These are phyloP conservation scores for Podarcis siculus DNA, from an alignment of 2,797 vertebrate genomes.

Conservation along the genomic window DNA sequence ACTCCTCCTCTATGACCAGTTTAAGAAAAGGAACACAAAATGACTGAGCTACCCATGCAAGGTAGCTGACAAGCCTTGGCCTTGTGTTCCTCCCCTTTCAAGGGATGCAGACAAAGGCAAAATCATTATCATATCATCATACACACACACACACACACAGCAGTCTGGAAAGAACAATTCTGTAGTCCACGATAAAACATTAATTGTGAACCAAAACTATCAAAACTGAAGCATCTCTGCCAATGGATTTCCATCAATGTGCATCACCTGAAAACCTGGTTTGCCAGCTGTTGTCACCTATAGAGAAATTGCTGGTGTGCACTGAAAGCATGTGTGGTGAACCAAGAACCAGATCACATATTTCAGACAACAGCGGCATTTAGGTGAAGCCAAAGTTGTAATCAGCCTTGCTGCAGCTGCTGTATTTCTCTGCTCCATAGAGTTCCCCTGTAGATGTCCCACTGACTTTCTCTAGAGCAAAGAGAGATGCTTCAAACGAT, in stretches of 20 bases:
- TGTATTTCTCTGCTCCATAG: constrained; percentile 29
- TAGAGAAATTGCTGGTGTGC: neutral
- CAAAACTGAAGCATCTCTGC: neutral
- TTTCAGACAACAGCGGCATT: constrained; percentile 19
- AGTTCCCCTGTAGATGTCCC: constrained; percentile 12
- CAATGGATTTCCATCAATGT: neutral
- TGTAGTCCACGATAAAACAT: neutral
- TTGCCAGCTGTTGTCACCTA: neutral
- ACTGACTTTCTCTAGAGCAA: neutral
- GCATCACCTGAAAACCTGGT: neutral
- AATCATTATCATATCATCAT: neutral
- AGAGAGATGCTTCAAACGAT: constrained; percentile 5
- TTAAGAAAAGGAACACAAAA: too few species aligned
- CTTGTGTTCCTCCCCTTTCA: neutral
- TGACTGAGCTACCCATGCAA: neutral
- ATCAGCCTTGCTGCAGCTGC: constrained; percentile 17
- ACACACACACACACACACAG: neutral
- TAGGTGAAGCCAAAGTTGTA: constrained; percentile 26
- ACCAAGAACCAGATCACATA: constrained; percentile 42
- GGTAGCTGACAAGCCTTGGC: neutral
- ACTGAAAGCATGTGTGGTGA: constrained; percentile 8
- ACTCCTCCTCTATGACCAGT: neutral
- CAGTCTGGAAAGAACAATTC: too few species aligned
- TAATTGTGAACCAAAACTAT: neutral
- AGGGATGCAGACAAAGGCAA: neutral